These are phyloP conservation scores for Thecophora atra DNA, from an alignment of 2,888 invertebrate species.

Conservation along the genomic window DNA sequence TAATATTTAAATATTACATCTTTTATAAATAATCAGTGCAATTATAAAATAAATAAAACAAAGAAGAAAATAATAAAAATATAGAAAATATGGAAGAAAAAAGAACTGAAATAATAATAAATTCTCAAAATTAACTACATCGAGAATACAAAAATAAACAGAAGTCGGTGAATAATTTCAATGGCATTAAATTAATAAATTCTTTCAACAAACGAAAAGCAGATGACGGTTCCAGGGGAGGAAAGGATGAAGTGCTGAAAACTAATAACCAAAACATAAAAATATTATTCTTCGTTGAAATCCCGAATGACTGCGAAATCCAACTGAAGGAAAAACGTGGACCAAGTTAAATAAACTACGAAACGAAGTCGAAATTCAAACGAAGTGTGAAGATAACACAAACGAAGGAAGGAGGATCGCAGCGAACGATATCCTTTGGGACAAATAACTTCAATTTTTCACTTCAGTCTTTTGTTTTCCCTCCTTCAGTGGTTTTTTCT, in stretches of 20 bases:
- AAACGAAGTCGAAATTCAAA: background rate
- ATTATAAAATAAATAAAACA: too few species aligned
- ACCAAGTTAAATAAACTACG: conserved; percentile 10
- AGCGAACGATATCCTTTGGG: conserved; percentile 43
- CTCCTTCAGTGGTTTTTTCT: too few species aligned
- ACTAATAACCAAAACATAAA: background rate
- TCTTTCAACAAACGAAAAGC: conserved; percentile 31
- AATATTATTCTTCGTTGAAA: conserved; percentile 32
- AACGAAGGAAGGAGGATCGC: background rate
- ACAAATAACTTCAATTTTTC: conserved; percentile 51
- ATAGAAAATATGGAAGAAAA: background rate
- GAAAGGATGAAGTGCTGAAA: background rate
- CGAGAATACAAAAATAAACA: background rate
- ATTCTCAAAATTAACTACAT: background rate
- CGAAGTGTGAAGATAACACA: conserved; percentile 15
- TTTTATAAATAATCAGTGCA: too few species aligned
- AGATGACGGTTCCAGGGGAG: background rate
- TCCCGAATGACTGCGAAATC: conserved; percentile 38
- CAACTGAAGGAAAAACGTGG: conserved; percentile 26
- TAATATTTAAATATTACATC: background rate
- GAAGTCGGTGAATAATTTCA: conserved; percentile 32
- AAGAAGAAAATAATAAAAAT: too few species aligned
- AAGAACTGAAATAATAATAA: background rate
- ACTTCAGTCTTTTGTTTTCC: conserved; percentile 26
- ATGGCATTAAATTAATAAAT: conserved; percentile 43